Base-by-base conservation (phyloP, 2,113 vertebrate species). In the Eleginops maclovinus region DNA sequence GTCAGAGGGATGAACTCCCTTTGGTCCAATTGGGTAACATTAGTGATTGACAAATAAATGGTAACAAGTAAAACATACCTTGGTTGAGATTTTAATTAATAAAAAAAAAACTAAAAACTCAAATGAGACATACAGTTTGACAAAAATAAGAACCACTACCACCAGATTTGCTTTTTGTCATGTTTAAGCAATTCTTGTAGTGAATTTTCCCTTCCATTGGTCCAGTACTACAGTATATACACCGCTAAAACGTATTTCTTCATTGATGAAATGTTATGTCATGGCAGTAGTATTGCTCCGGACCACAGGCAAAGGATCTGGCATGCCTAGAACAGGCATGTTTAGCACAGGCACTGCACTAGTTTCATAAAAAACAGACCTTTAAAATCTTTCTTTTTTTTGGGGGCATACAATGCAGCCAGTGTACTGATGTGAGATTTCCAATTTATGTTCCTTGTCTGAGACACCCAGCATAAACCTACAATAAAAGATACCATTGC, bases 341-440 rank as follows among this genome's bases (percentile, higher is more conserved):
- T 72, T 56, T 68, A 4, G 4, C 28, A 31, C 28, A 31, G 28
- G 3, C 28, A 31, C 28, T 31, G 28, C 28, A 31, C 28, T 31
- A 31, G 28, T 72, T 66, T 49, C 56, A 36, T 65, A 22, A 49
- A 43, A 47, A 44, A 55, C 14, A 9, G 6, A n/a, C 9, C 51
- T 46, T 73, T 50, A 70, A 64, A 71, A 56, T 2, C 24, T 66
- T 22, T 56, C 26, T 4, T 46, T 58, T 64, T n/a, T n/a, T n/a
- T n/a, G n/a, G 24, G 67, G 54, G 15, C 4, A 24, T 10, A 46
- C 15, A 3, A 9, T 13, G 21, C 14, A 44, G 49, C 40, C 47
- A 41, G 15, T n/a, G 5, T 3, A 58, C 8, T 74, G 21, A 53
- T 22, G 17, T 58, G 64, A 49, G 17, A 75, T 21, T 41, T 58